Evolutionary conservation across 2,113 vertebrate species (phyloP), one percentile per base, ranked within the genome.

Genomic region (Donacobius atricapilla): DNA sequence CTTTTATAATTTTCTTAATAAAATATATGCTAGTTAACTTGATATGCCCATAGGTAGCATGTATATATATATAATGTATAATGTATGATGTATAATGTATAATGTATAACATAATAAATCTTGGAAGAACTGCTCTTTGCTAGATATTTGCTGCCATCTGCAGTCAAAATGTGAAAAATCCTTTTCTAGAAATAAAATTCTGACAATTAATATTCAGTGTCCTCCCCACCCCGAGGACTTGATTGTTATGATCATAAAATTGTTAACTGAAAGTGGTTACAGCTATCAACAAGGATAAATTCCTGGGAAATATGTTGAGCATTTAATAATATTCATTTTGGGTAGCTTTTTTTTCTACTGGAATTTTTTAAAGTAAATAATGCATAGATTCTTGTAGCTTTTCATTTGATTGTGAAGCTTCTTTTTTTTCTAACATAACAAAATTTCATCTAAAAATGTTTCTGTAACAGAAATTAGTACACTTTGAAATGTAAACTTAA

Each of bases 71-170:
- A n/a, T n/a, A 37, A 58, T 37, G 23, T 58, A 15, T 24, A 51
- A 45, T 7, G 13, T 6, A 7, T 6, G n/a, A n/a, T n/a, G n/a
- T n/a, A 14, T 50, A 37, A 58, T 37, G 23, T 58, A 15, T 24
- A 51, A 45, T 7, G 13, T 6, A 7, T 6, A 15, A 23, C 30
- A 42, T 20, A 76, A 76, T 19, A 5, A n/a, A 39, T 16, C 12
- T 37, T 53, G 19, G 20, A 33, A 78, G 64, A 58, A 2, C 13
- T 47, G 3, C 4, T 64, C 9, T 80, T 92, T 40, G 40, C n/a
- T 94, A 57, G 90, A 48, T 71, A 86, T 87, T 83, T 95, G 78
- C 90, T 97, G 96, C 96, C 96, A 96, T 92, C 97, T 97, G 73
- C 80, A 70, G 96, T 27, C 54, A 57, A 45, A 68, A 47, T 9